A percentile compares a stretch with the other conserved stretches of the same genome.
Conservation (phyloP, 1,140 invertebrate species). For the Neodiprion fabricii region DNA sequence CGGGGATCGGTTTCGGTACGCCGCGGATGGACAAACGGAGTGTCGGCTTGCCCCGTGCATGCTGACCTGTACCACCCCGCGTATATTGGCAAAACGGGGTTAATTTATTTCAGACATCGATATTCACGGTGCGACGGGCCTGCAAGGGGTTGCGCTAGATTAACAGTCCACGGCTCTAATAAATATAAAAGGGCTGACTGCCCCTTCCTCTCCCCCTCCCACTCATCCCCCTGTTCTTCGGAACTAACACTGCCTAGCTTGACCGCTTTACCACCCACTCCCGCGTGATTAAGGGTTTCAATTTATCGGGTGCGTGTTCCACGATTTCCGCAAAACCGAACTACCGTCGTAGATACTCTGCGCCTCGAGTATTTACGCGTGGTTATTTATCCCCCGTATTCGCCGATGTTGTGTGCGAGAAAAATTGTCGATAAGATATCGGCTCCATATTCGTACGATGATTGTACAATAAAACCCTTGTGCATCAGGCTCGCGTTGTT, state of each 20-base stretch:
- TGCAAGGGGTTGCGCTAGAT: slow-evolving; percentile 25
- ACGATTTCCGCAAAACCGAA: background rate
- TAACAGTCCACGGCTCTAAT: slow-evolving; percentile 31
- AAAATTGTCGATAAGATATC: too few species aligned
- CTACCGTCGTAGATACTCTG: too few species aligned
- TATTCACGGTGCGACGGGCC: background rate
- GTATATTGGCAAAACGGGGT: background rate
- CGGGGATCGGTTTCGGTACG: background rate
- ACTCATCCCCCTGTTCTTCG: background rate
- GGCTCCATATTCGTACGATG: too few species aligned
- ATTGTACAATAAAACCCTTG: too few species aligned
- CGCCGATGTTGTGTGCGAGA: too few species aligned
- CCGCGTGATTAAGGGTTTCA: slow-evolving; percentile 36
- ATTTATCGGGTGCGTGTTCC: slow-evolving; percentile 33
- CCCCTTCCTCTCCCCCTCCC: slow-evolving; percentile 17
- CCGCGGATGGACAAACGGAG: too few species aligned
- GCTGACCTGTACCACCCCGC: background rate
- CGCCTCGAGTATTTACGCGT: too few species aligned
- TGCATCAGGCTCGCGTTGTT: too few species aligned
- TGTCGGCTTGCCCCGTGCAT: background rate
- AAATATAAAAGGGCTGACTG: slow-evolving; percentile 35
- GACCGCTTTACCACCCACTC: slow-evolving; percentile 26
- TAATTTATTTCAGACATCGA: slow-evolving; percentile 5
- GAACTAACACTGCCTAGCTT: slow-evolving; percentile 21
- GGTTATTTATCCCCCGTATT: background rate